A percentile compares a stretch with the other conserved stretches of the same genome.
Evolutionary conservation across 1,140 invertebrate genomes (phyloP).

Genomic region (Reticulitermes speratus): DNA sequence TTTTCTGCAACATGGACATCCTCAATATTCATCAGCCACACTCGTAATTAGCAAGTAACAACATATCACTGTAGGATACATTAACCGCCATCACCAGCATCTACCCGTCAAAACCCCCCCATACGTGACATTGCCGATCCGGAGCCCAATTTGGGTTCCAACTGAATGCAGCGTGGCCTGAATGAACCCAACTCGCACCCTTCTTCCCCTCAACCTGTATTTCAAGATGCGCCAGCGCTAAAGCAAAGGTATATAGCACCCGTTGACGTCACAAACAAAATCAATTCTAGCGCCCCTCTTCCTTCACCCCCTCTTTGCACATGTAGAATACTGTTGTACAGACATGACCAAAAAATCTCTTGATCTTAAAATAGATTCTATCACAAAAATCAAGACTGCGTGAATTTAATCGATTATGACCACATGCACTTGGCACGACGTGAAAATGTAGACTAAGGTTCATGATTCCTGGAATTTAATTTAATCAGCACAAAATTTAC

Average conservation of each 20-base stretch:
- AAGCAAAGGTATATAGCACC: neutral
- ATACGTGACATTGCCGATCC: neutral
- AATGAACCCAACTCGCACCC: neutral
- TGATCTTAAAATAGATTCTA: neutral
- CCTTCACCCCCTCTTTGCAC: neutral
- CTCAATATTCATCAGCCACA: neutral
- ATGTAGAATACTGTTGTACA: neutral
- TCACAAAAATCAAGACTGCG: neutral
- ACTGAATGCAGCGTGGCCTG: neutral
- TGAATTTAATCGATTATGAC: neutral
- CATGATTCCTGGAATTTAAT: too few species aligned
- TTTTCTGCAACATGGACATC: neutral
- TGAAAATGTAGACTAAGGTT: neutral
- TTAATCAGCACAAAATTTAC: too few species aligned
- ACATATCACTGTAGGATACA: too few species aligned
- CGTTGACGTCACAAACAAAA: constrained; percentile 15
- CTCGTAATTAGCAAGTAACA: neutral
- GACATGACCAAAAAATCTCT: neutral
- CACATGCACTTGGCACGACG: neutral
- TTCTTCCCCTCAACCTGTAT: too few species aligned
- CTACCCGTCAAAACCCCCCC: too few species aligned
- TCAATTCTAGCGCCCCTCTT: neutral
- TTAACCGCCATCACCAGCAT: too few species aligned
- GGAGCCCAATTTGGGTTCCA: neutral
- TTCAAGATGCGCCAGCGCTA: neutral